A percentile compares a stretch with the other conserved stretches of the same genome.
Conservation (phyloP, 2,113 vertebrate genomes). For the Turnix velox region DNA sequence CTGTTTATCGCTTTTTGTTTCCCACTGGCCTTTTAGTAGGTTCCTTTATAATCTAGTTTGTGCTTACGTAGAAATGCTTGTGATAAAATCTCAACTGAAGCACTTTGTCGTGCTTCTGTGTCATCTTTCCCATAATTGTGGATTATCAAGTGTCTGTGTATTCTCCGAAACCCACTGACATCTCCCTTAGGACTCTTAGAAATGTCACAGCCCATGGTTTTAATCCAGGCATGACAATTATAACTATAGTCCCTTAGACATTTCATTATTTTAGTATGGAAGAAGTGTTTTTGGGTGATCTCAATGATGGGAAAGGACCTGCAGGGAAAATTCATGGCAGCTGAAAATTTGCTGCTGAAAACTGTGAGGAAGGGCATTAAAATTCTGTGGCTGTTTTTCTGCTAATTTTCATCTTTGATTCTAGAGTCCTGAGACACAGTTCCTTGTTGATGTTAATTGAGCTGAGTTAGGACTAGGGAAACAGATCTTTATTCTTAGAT, state of each 20-base stretch:
- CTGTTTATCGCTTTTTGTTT: background rate
- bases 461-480: background rate
- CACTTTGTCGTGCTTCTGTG: background rate
- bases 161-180: background rate
- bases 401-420: background rate
- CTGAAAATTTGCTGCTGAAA: slow-evolving; percentile 5
- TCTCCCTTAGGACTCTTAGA: slow-evolving; percentile 13
- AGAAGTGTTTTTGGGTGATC: background rate
- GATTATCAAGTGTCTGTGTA: background rate
- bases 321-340: background rate
- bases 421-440: background rate
- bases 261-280: background rate
- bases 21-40: background rate
- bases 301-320: slow-evolving; percentile 35
- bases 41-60: background rate
- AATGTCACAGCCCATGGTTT: slow-evolving; percentile 8
- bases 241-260: background rate
- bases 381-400: background rate
- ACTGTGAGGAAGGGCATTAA: background rate
- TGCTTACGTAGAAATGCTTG: background rate
- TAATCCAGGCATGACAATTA: background rate
- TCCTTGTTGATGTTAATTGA: background rate
- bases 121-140: background rate
- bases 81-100: background rate
- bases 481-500: background rate